Base-by-base conservation (phyloP, 2,888 invertebrate genomes). In the Piscicola geometra region DNA sequence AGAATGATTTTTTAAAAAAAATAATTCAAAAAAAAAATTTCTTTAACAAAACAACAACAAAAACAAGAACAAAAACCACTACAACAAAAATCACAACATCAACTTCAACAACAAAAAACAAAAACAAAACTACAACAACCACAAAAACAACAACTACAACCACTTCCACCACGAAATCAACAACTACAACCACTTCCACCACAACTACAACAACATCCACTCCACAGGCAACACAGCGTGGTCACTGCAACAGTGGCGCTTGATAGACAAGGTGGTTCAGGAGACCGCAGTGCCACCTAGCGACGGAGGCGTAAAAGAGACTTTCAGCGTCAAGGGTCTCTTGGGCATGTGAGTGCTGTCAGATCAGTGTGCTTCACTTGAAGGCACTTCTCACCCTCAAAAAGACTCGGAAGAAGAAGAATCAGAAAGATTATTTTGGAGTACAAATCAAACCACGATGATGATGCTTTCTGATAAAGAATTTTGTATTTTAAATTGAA, bases 231-330 rank as follows among this genome's bases (percentile, higher is more conserved):
- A 82, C 41, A 82, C 82, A 78, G 94, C 64, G 30, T n/a, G 52
- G 1, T n/a, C 72, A 0, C 50, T 71, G 5, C 79, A 76, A 82
- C 92, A 95, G 84, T 98, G 97, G 96, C 86, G 94, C 50, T 88
- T 98, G 75, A 90, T 97, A 83, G 97, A 97, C 86, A 90, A 96
- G 78, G 91, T 98, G 77, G 91, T 93, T 30, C 97, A 98, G 85
- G 97, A 98, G 86, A 90, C 97, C 36, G 91, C 94, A 69, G 87
- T 96, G 71, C 96, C 96, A 86, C 90, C 88, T 12, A 90, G 90
- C 82, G 85, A 85, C 77, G 88, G 87, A 81, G 91, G 95, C 84
- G 93, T 93, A 1, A 95, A 95, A 82, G 90, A 92, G 21, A 89
- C 92, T 0, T 92, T 96, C 78, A 93, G 95, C 84, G 94, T 96